Conservation (phyloP, 2,888 invertebrate species). For the Stomorhina lunata region DNA sequence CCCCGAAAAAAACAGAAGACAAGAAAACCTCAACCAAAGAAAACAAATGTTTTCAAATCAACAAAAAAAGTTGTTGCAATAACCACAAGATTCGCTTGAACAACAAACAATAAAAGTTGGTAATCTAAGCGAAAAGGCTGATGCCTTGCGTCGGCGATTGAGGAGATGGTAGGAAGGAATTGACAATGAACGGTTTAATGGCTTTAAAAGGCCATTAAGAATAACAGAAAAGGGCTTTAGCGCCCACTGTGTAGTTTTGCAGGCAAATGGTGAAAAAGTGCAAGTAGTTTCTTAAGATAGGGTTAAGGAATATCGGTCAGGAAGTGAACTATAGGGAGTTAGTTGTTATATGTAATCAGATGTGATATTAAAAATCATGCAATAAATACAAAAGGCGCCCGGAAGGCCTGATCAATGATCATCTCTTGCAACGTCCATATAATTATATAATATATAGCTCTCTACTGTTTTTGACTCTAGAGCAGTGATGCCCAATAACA, state of each 20-base stretch:
- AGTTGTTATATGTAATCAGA: too few species aligned
- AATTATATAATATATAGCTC: too few species aligned
- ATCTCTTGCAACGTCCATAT: too few species aligned
- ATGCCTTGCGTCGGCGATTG: too few species aligned
- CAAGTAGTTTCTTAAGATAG: neutral
- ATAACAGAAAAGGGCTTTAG: conserved; percentile 17
- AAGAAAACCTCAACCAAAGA: neutral
- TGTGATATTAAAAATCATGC: too few species aligned
- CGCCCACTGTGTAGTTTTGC: conserved; percentile 60
- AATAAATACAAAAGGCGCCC: too few species aligned
- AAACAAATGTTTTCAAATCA: conserved; percentile 22
- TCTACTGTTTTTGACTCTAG: too few species aligned
- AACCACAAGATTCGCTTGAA: conserved; percentile 50
- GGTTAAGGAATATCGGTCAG: neutral
- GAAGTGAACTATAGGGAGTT: neutral
- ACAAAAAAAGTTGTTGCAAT: conserved; percentile 37
- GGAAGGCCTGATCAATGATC: too few species aligned
- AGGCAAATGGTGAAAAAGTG: conserved; percentile 7
- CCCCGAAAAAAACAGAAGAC: neutral
- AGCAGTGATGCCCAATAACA: too few species aligned
- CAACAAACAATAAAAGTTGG: conserved; percentile 55
- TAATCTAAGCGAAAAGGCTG: conserved; percentile 33
- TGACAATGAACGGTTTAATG: neutral
- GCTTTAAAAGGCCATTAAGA: neutral
- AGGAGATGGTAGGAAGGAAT: neutral